phyloP scores from a whole-genome alignment of 2,888 invertebrate genomes.

The Melitaea athalia region DNA sequence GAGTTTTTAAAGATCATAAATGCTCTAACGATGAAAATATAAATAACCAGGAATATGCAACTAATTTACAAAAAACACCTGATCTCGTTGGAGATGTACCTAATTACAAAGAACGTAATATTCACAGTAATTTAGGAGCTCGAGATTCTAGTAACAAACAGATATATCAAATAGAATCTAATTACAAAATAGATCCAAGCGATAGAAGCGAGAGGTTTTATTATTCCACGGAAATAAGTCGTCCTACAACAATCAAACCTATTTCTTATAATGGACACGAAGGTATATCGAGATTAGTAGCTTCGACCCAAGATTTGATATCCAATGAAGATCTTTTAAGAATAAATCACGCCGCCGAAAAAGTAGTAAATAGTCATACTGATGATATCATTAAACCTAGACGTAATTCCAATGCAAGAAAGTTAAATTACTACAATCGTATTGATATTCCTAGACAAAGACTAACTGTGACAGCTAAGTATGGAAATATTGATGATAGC shows the following conservation, averaged over 20 bases:
- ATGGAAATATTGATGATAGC: slow-evolving; percentile 60
- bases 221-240: slow-evolving; percentile 53
- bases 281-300: slow-evolving; percentile 77
- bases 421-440: slow-evolving; percentile 19
- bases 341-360: slow-evolving; percentile 81
- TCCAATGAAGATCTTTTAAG: slow-evolving; percentile 84
- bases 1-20: slow-evolving; percentile 71
- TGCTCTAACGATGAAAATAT: slow-evolving; percentile 54
- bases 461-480: slow-evolving; percentile 65
- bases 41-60: slow-evolving; percentile 45
- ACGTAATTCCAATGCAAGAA: slow-evolving; percentile 43
- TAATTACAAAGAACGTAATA: slow-evolving; percentile 51
- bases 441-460: slow-evolving; percentile 50
- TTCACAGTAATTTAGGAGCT: slow-evolving; percentile 63
- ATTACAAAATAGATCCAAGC: slow-evolving; percentile 60
- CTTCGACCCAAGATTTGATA: slow-evolving; percentile 83
- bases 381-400: slow-evolving; percentile 68
- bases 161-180: slow-evolving; percentile 55
- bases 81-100: slow-evolving; percentile 52
- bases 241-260: slow-evolving; percentile 43
- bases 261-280: slow-evolving; percentile 52
- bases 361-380: slow-evolving; percentile 52
- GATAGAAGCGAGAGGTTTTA: slow-evolving; percentile 65
- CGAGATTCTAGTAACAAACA: slow-evolving; percentile 48
- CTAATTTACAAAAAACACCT: slow-evolving; percentile 51